Evolutionary conservation across 2,888 invertebrate genomes (phyloP), one percentile per base, ranked within the genome.

Genomic region (Biston betularia): DNA sequence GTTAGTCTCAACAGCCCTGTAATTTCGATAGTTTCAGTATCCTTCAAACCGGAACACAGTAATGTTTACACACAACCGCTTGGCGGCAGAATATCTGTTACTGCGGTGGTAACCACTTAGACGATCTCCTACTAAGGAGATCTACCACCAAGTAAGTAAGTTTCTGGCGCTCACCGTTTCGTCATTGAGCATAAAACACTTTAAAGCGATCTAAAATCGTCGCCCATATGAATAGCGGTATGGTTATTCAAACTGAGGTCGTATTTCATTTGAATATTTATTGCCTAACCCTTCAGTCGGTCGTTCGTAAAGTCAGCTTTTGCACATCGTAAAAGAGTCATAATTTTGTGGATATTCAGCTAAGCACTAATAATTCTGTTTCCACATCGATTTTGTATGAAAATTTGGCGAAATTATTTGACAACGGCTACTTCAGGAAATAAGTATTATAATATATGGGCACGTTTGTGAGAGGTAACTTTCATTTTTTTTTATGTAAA

Each of bases 231-330:
- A 70, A 66, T n/a, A 40, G 3, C 65, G 64, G 63, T 57, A 54
- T 54, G 68, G 65, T 64, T 66, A 70, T 65, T 68, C 52, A 57
- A 69, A 71, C 61, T 61, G 40, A 42, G 56, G 65, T 72, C 66
- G 33, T 70, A 70, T 70, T 66, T 69, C 67, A 73, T 72, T 61
- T 71, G 70, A 73, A 72, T 74, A 74, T 74, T 75, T 74, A 74
- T 71, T 56, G 66, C 52, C 34, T 12, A 55, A 67, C 71, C 73
- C 71, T 72, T 69, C 71, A 61, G 54, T 64, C 63, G 60, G 54
- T 64, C 63, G 60, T 63, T 64, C 63, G 56, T 69, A 70, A 60
- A 71, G 62, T 65, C 62, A 24, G 40, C 40, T 48, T 54, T 56
- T 60, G 58, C 56, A 67, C 59, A 45, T 57, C 65, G 63, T 71